Evolutionary conservation across 2,797 vertebrate species (phyloP), one percentile per base, ranked within the genome.

Genomic region (Gadopsis bispinosus): DNA sequence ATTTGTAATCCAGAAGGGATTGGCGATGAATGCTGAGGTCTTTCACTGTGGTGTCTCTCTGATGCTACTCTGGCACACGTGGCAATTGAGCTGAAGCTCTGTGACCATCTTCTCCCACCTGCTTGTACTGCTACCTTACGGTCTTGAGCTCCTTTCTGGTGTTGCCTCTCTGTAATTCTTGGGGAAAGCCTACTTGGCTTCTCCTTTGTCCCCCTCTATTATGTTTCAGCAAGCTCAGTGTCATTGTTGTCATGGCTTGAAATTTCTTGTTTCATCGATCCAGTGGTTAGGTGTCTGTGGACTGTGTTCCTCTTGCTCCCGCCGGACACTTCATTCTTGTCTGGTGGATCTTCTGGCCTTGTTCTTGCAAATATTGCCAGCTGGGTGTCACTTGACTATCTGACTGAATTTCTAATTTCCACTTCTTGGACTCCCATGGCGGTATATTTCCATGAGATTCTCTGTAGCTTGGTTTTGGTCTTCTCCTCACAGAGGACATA

Each of bases 381-480:
- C 20, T 59, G 2, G 37, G 8, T 13, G 7, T 37, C 13, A 39
- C 20, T 37, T 50, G 17, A 20, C 8, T 5, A 0, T 26, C 31
- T 1, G 1, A 22, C 7, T 29, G 14, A 20, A 26, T 29, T 71
- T 4, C n/a, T 37, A 14, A 19, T 14, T 47, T 20, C 20, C 12
- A 3, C 20, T 4, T 45, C 6, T 14, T 17, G 4, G 39, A 0
- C 22, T 5, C 12, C 22, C 14, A 1, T 0, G 1, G 4, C 20
- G 17, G 26, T 53, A 53, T 22, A 35, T 66, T 53, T 51, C 47
- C 13, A 12, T 39, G 48, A 39, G 13, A 53, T 66, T 16, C 20
- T 37, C 17, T 41, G 33, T 26, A 22, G 13, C 16, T 19, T 54
- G 17, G 5, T 61, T 61, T 41, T 41, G n/a, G n/a, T 39, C 12